Percentiles rank a stretch among this genome's conserved stretches.
Conservation (phyloP, 2,888 invertebrate genomes). For the Hypercompe scribonia region DNA sequence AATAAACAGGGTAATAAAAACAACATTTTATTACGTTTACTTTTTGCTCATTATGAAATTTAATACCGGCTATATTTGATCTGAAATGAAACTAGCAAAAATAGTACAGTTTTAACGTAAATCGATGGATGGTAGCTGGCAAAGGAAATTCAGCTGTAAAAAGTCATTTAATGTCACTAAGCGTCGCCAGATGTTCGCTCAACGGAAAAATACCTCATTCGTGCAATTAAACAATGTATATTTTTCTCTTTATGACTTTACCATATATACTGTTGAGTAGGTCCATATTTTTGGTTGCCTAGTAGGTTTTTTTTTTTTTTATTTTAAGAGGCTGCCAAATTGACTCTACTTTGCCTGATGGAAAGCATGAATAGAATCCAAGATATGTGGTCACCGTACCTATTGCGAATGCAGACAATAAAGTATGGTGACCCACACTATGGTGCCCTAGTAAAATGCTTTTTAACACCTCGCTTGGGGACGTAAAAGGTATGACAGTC, state of each 20-base stretch:
- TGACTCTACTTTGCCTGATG: too few species aligned
- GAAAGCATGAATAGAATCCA: too few species aligned
- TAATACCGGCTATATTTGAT: neutral
- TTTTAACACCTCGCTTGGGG: too few species aligned
- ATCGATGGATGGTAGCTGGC: neutral
- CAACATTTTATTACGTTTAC: neutral
- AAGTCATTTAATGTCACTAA: neutral
- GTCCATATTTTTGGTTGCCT: neutral
- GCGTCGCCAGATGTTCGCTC: neutral
- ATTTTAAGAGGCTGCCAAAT: too few species aligned
- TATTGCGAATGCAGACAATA: too few species aligned
- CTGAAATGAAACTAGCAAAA: too few species aligned
- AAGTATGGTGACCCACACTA: too few species aligned
- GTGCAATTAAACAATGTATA: neutral
- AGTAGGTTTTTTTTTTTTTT: too few species aligned
- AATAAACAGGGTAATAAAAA: conserved; percentile 4
- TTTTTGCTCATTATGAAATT: neutral
- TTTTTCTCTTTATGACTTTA: neutral
- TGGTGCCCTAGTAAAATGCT: too few species aligned
- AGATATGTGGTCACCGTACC: too few species aligned
- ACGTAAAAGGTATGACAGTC: too few species aligned
- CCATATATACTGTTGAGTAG: neutral
- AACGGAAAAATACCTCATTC: neutral
- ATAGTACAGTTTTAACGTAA: neutral
- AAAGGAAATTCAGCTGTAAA: neutral